These are phyloP conservation scores for Gallinago solitaria DNA, from an alignment of 2,797 vertebrate genomes.

Conservation along the genomic window DNA sequence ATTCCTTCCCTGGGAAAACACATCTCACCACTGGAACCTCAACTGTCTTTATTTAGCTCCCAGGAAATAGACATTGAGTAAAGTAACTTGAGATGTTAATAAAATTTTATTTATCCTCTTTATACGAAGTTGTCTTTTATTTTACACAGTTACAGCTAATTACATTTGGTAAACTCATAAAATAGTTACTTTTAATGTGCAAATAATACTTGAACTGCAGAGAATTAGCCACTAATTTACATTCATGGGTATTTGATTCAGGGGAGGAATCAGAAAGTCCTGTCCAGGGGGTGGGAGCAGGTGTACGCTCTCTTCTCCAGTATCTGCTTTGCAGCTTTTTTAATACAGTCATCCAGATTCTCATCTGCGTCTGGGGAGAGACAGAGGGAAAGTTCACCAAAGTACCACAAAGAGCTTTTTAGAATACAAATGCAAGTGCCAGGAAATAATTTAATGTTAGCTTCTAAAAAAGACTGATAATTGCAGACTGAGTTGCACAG, in stretches of 20 bases:
- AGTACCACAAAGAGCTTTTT: not conserved
- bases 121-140: not conserved
- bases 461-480: not conserved
- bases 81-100: not conserved
- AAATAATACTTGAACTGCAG: not conserved
- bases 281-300: constrained; percentile 91
- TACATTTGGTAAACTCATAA: not conserved
- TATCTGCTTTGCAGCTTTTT: constrained; percentile 88
- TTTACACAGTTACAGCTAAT: not conserved
- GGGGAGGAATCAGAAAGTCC: constrained; percentile 78
- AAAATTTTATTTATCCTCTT: not conserved
- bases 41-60: not conserved
- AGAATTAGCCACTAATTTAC: not conserved
- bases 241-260: not conserved
- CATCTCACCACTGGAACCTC: accelerated
- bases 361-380: constrained; percentile 82
- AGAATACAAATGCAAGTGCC: not conserved
- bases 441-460: not conserved
- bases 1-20: not conserved
- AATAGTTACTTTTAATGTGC: not conserved
- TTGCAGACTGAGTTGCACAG: not conserved
- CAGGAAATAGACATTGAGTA: not conserved
- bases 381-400: not conserved
- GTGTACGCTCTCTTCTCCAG: constrained; percentile 85
- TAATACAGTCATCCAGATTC: constrained; percentile 88